Evolutionary conservation across 2,797 vertebrate species (phyloP).

Genomic region (Protonibea diacanthus): DNA sequence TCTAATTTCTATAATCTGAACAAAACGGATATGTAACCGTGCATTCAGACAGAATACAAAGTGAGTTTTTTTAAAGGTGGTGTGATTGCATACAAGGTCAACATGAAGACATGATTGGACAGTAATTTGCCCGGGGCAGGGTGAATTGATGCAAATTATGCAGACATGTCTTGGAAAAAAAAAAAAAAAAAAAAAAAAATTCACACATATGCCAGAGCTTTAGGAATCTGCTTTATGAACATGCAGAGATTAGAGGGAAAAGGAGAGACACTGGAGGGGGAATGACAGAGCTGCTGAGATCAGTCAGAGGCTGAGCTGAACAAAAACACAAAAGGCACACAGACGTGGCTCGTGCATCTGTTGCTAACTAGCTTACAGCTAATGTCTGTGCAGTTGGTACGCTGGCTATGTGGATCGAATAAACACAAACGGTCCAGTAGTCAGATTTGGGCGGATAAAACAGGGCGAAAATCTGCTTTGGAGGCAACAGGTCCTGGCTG

Average conservation of each 20-base stretch:
- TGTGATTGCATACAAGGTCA: background rate
- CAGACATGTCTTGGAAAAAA: background rate
- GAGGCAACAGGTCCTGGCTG: background rate
- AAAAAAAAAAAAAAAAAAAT: background rate
- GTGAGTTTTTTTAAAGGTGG: background rate
- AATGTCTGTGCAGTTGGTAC: background rate
- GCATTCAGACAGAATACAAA: background rate
- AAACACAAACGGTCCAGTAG: background rate
- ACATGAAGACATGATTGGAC: background rate
- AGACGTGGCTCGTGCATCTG: background rate
- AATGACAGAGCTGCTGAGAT: background rate
- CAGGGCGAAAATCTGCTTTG: background rate
- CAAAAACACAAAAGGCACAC: background rate
- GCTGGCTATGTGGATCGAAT: background rate
- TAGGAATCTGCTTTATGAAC: background rate
- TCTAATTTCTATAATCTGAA: background rate
- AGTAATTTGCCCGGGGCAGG: background rate
- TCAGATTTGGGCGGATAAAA: background rate
- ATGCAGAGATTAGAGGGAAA: background rate
- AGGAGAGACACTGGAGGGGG: background rate
- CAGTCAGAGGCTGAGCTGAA: conserved; percentile 15
- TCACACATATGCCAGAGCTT: background rate
- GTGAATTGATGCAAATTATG: background rate
- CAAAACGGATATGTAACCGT: background rate
- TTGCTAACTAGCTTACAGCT: background rate